Evolutionary conservation across 2,797 vertebrate genomes (phyloP), one percentile per base, ranked within the genome.

Genomic region (Chaetophractus vellerosus): DNA sequence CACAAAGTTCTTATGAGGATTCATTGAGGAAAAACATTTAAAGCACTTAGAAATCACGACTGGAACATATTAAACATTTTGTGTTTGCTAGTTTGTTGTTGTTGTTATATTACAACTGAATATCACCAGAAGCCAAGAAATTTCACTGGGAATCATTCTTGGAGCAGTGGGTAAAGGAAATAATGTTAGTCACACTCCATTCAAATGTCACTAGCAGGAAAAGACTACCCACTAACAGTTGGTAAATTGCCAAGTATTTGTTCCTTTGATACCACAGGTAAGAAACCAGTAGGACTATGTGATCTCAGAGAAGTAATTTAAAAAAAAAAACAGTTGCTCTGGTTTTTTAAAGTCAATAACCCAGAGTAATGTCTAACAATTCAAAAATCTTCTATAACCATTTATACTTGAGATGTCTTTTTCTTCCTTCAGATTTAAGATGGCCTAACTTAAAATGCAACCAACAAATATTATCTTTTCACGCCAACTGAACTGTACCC

Each of bases 211-310:
- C 59, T 38, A 69, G 38, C 71, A 84, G 89, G 55, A 96, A 88
- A 91, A 94, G 61, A 66, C 57, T 63, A 84, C 76, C 64, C 74
- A 31, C 50, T 74, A 90, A 78, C 63, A 95, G 45, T 14, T 93
- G 82, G 80, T 80, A 96, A 96, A 92, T 41, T 68, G 61, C 64
- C 86, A 97, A 80, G 64, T 84, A 63, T 81, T 71, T 78, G 72
- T 91, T 94, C 72, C 59, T 96, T 96, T 95, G 91, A 94, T 68
- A 41, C 21, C 31, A 57, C 38, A 63, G 28, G 18, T 91, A 93
- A 96, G 86, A 91, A 90, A 85, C 9, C 81, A 50, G 45, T 55
- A 72, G 74, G 45, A 21, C 24, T 33, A 81, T 59, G 38, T 85
- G 69, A 66, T 36, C 55, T 84, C 41, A 33, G 78, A 28, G 69